A percentile compares a stretch with the other conserved stretches of the same genome.
Evolutionary conservation across 2,888 invertebrate genomes (phyloP).

Genomic region (Tuta absoluta): DNA sequence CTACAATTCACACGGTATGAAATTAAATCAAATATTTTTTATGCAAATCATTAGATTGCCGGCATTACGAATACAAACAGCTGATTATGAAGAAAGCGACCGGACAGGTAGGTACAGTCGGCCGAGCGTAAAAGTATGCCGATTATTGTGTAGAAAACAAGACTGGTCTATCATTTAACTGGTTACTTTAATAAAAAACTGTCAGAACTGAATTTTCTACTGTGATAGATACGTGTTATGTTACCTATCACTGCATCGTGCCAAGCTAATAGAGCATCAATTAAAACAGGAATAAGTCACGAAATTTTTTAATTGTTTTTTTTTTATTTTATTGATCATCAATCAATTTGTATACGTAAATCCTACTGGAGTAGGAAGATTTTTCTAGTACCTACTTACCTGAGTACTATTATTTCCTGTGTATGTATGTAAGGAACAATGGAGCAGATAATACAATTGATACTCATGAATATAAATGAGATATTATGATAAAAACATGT

Average conservation of each 20-base stretch:
- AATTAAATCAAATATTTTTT: not conserved
- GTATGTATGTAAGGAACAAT: not conserved
- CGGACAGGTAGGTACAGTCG: constrained; percentile 11
- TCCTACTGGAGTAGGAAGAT: no score
- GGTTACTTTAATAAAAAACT: not conserved
- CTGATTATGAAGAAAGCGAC: constrained; percentile 9
- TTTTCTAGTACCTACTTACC: no score
- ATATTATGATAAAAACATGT: not conserved
- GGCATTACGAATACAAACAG: constrained; percentile 14
- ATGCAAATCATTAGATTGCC: not conserved
- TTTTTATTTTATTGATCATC: no score
- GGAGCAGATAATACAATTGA: not conserved
- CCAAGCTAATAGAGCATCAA: no score
- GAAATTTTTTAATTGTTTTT: no score
- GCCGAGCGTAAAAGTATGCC: constrained; percentile 7
- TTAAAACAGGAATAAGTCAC: no score
- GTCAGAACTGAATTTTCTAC: not conserved
- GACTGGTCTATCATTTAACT: not conserved
- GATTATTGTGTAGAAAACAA: not conserved
- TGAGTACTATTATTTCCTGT: not conserved
- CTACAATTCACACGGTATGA: no score
- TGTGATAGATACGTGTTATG: not conserved
- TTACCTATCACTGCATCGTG: not conserved
- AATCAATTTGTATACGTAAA: no score
- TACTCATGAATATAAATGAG: not conserved